phyloP scores from a whole-genome alignment of 2,888 invertebrate genomes.

The Ceriagrion tenellum region DNA sequence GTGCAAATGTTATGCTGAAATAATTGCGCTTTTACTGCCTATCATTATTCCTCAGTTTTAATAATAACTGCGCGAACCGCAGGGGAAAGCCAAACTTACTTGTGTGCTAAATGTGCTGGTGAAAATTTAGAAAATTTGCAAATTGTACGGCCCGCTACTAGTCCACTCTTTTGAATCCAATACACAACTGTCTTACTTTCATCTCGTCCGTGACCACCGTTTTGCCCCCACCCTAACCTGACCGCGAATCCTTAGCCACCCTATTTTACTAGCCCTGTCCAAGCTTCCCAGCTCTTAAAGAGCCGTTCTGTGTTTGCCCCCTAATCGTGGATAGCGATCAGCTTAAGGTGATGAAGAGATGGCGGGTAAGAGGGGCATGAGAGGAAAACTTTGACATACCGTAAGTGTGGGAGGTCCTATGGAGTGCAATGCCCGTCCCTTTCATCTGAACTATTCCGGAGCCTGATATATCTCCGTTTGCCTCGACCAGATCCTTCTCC shows the following conservation, averaged over 20 bases:
- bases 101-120: no score
- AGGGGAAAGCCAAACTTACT: no score
- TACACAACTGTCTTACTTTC: background rate
- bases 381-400: slow-evolving; percentile 7
- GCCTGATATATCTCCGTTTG: background rate
- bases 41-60: no score
- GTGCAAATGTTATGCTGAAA: no score
- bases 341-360: slow-evolving; percentile 38
- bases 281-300: slow-evolving; percentile 23
- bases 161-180: background rate
- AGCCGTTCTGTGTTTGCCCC: slow-evolving; percentile 43
- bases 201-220: background rate
- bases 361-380: background rate
- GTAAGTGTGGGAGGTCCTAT: slow-evolving; percentile 43
- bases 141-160: background rate
- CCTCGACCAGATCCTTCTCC: background rate
- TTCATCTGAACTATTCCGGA: background rate
- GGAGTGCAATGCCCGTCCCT: slow-evolving; percentile 18
- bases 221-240: background rate
- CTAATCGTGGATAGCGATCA: slow-evolving; percentile 50
- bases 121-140: no score
- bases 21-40: no score
- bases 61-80: no score
- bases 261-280: slow-evolving; percentile 24
- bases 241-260: background rate